phyloP scores from a whole-genome alignment of 2,113 vertebrate genomes.

The Lepidothrix coronata region DNA sequence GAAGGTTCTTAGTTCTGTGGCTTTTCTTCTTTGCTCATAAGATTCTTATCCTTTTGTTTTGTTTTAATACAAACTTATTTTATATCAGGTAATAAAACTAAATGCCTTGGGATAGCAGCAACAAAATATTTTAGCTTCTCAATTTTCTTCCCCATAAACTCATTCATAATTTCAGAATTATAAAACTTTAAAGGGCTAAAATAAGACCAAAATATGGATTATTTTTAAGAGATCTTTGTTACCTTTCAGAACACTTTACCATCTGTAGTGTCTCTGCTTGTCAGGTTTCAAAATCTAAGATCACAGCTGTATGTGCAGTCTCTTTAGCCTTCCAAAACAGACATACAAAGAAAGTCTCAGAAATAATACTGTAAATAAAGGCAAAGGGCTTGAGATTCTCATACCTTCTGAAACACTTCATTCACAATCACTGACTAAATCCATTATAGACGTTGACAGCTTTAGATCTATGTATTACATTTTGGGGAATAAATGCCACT shows the following conservation, averaged over 20 bases:
- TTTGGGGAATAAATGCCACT: slow-evolving; percentile 57
- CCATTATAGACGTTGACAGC: background rate
- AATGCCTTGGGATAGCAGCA: background rate
- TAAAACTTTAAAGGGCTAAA: background rate
- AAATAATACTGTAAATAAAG: background rate
- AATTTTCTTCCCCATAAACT: background rate
- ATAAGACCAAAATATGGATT: background rate
- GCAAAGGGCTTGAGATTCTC: background rate
- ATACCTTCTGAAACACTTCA: background rate
- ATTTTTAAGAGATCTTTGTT: background rate
- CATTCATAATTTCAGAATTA: background rate
- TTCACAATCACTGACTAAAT: slow-evolving; percentile 28
- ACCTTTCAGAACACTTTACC: background rate
- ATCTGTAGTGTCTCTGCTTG: background rate
- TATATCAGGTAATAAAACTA: background rate
- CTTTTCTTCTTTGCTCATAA: background rate
- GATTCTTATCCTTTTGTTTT: background rate
- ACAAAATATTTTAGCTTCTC: background rate
- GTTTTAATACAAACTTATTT: background rate
- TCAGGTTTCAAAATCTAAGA: background rate
- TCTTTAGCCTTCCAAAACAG: background rate
- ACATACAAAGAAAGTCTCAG: background rate
- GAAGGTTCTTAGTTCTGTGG: background rate
- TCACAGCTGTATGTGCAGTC: background rate
- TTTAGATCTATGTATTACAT: background rate